Evolutionary conservation across 2,888 invertebrate genomes (phyloP).

Genomic region (Polymixis lichenea): DNA sequence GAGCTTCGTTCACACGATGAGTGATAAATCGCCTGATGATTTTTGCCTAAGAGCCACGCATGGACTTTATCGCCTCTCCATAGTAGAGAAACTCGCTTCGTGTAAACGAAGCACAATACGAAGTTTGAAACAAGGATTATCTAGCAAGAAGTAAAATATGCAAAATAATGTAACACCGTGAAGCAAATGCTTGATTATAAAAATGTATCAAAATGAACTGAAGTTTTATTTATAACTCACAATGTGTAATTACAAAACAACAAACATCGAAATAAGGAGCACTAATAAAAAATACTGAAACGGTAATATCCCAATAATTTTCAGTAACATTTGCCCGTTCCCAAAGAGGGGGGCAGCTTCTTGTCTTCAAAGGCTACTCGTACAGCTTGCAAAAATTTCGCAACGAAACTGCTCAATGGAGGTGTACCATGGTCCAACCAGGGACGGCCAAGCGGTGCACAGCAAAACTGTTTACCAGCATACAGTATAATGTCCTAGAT

Average conservation of each 20-base stretch:
- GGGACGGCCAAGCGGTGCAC: constrained; percentile 76
- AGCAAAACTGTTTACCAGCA: constrained; percentile 75
- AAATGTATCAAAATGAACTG: neutral
- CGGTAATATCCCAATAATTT: constrained; percentile 62
- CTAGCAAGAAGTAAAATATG: neutral
- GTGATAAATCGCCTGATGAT: neutral
- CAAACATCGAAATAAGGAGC: neutral
- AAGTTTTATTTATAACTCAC: constrained; percentile 20
- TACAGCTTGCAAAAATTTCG: constrained; percentile 66
- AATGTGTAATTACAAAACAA: constrained; percentile 2
- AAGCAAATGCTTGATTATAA: neutral
- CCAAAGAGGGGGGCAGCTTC: constrained; percentile 78
- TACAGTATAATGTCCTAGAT: constrained; percentile 69
- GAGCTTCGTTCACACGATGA: neutral
- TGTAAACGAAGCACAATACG: neutral
- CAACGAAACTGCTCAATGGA: constrained; percentile 74
- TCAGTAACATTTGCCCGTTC: constrained; percentile 79
- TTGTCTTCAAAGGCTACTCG: constrained; percentile 77
- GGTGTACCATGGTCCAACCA: constrained; percentile 79
- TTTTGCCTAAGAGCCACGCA: neutral
- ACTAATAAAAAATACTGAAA: constrained; percentile 7
- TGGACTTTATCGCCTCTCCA: neutral
- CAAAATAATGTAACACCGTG: neutral
- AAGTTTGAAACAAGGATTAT: neutral
- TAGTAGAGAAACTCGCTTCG: neutral